Conservation (phyloP, 2,113 vertebrate species). For the Onychostruthus taczanowskii region DNA sequence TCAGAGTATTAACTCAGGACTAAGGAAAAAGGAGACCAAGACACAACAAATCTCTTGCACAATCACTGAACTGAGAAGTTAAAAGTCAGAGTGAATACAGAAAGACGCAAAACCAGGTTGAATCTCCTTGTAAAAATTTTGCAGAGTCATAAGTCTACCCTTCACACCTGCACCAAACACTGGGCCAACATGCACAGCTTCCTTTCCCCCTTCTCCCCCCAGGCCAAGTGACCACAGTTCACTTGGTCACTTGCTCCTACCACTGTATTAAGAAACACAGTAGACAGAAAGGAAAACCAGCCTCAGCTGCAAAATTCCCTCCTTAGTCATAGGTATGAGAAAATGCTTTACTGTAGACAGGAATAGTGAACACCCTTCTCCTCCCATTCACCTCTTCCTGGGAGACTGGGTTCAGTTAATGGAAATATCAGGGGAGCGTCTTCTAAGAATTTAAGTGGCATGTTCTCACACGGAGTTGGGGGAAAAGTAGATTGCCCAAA, state of each 20-base stretch:
- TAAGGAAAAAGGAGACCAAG: not conserved
- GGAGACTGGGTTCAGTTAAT: not conserved
- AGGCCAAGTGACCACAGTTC: not conserved
- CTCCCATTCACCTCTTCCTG: constrained; percentile 7
- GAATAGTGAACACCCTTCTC: constrained; percentile 54
- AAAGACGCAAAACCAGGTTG: not conserved
- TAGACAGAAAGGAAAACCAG: not conserved
- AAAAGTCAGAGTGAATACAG: not conserved
- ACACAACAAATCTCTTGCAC: not conserved
- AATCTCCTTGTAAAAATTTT: not conserved
- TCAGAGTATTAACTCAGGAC: not conserved
- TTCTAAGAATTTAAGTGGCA: not conserved
- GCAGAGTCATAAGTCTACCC: not conserved
- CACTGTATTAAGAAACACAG: not conserved
- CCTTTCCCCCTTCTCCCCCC: not conserved
- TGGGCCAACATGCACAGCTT: not conserved
- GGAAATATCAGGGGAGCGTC: not conserved
- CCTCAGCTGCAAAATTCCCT: not conserved
- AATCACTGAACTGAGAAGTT: not conserved
- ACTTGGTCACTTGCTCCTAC: not conserved
- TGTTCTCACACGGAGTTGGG: not conserved
- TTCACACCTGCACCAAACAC: not conserved
- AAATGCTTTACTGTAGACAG: constrained; percentile 10
- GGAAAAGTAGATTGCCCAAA: not conserved
- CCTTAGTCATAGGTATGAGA: constrained; percentile 60